phyloP scores from a whole-genome alignment of 2,113 vertebrate species.

The Leptobrachium ailaonicum region DNA sequence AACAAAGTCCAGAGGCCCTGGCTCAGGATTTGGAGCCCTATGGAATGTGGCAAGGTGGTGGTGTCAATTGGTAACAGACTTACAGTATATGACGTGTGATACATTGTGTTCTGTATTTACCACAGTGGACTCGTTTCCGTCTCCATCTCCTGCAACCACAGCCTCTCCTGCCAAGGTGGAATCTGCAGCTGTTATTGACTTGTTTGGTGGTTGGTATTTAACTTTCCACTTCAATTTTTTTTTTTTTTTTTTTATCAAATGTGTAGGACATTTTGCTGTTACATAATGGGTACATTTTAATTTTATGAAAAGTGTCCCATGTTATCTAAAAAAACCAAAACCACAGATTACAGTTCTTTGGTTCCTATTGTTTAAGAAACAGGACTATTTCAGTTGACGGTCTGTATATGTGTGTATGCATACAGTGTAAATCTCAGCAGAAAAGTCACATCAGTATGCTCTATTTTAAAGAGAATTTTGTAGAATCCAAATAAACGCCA shows the following conservation, averaged over 20 bases:
- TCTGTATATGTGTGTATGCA: too few relatives aligned
- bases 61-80: background rate
- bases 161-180: conserved; percentile 86
- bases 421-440: too few relatives aligned
- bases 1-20: background rate
- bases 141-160: conserved; percentile 78
- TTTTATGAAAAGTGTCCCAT: too few relatives aligned
- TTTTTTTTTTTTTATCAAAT: background rate
- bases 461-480: too few relatives aligned
- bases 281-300: too few relatives aligned
- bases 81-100: conserved; percentile 12
- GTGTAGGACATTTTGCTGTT: conserved; percentile 12
- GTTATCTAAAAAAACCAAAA: too few relatives aligned
- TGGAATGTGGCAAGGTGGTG: background rate
- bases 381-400: too few relatives aligned
- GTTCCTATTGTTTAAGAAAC: too few relatives aligned
- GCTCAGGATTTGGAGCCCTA: background rate
- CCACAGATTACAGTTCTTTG: too few relatives aligned
- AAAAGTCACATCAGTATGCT: too few relatives aligned
- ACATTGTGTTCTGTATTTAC: conserved; percentile 69
- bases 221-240: background rate
- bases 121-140: conserved; percentile 86
- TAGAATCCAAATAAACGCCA: too few relatives aligned
- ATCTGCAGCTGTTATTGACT: conserved; percentile 88
- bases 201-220: conserved; percentile 90